Conservation (phyloP, 2,113 vertebrate species). For the Canis aureus region DNA sequence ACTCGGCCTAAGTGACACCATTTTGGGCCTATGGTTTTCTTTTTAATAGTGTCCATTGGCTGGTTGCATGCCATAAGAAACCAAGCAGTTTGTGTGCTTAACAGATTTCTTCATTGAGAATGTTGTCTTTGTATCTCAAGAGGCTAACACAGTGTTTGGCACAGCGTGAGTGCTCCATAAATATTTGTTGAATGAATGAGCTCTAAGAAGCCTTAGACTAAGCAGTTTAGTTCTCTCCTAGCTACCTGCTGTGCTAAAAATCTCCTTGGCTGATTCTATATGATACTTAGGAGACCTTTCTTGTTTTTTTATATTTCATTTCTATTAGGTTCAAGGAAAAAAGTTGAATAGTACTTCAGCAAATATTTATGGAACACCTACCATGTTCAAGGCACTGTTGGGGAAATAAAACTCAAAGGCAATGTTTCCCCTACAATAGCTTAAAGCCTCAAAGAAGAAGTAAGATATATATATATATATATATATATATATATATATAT, state of each 20-base stretch:
- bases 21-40: not conserved
- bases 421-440: not conserved
- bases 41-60: not conserved
- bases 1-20: not conserved
- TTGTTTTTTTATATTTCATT: not conserved
- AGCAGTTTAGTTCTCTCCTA: slow-evolving; percentile 2
- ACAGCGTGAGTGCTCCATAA: not conserved
- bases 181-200: slow-evolving; percentile 32
- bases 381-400: not conserved
- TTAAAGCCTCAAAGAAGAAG: not conserved
- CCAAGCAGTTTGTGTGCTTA: not conserved
- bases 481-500: too few relatives aligned
- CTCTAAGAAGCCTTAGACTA: slow-evolving; percentile 19
- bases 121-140: slow-evolving; percentile 29
- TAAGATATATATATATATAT: not conserved
- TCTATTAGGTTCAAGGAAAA: slow-evolving; percentile 32
- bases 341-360: not conserved
- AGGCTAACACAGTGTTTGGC: slow-evolving; percentile 1
- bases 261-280: slow-evolving; percentile 24
- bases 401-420: not conserved
- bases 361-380: slow-evolving; percentile 25
- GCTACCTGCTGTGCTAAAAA: slow-evolving; percentile 32
- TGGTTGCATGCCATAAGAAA: not conserved
- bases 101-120: slow-evolving; percentile 41
- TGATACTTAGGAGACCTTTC: slow-evolving; percentile 19